phyloP scores from a whole-genome alignment of 2,113 vertebrate genomes.

The Pachyramphus minor region DNA sequence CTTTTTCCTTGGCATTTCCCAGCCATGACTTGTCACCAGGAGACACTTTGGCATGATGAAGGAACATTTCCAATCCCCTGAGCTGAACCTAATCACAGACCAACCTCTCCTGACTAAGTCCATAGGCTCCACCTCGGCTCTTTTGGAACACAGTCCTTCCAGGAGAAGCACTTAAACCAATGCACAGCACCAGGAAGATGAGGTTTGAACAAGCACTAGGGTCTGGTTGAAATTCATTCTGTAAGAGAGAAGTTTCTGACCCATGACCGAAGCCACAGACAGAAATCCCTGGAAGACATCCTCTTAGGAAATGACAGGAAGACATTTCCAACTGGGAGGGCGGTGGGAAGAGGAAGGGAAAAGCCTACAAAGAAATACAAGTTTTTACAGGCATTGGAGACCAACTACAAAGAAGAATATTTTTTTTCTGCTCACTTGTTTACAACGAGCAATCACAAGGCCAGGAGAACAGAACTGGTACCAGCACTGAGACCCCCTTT shows the following conservation, averaged over 20 bases:
- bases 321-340: conserved; percentile 27
- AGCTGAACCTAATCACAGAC: fast-evolving
- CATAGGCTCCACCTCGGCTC: not conserved
- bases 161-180: not conserved
- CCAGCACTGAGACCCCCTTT: not conserved
- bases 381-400: conserved; percentile 1
- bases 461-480: not conserved
- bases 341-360: conserved; percentile 18
- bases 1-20: not conserved
- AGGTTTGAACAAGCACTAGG: fast-evolving
- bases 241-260: not conserved
- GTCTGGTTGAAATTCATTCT: not conserved
- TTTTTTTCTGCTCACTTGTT: conserved; percentile 24
- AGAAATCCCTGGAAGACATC: conserved; percentile 21
- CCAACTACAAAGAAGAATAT: conserved; percentile 18
- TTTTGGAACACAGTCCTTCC: fast-evolving
- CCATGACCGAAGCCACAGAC: not conserved
- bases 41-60: not conserved
- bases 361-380: conserved; percentile 53
- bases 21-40: not conserved
- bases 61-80: not conserved
- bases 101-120: not conserved
- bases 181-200: fast-evolving
- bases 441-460: not conserved
- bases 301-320: conserved; percentile 20